Conservation (phyloP, 2,888 invertebrate species). For the Eristalis intricaria region DNA sequence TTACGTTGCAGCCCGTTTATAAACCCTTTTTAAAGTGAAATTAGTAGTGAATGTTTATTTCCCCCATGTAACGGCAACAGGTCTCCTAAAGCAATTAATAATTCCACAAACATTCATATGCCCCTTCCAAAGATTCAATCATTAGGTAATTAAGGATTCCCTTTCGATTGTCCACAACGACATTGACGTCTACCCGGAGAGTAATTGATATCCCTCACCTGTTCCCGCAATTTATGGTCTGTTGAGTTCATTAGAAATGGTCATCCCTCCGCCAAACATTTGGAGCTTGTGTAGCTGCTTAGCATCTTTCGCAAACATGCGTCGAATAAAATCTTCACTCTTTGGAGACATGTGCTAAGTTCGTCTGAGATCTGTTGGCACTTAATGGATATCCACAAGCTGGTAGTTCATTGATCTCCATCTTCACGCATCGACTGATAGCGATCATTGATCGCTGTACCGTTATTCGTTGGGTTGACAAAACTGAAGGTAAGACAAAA, state of each 20-base stretch:
- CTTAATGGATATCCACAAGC: neutral
- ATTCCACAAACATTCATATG: neutral
- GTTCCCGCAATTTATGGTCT: neutral
- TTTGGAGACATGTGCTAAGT: neutral
- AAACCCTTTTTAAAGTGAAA: too few species aligned
- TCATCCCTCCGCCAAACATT: too few species aligned
- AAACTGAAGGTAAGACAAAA: too few species aligned
- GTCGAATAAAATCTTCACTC: neutral
- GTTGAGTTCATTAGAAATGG: too few species aligned
- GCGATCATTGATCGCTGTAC: too few species aligned
- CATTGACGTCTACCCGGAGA: neutral
- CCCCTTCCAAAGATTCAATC: neutral
- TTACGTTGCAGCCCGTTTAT: too few species aligned
- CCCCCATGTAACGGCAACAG: too few species aligned
- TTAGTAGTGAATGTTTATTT: too few species aligned
- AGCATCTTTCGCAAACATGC: neutral
- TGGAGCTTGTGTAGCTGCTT: neutral
- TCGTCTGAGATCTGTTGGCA: neutral
- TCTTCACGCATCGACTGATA: too few species aligned
- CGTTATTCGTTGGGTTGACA: too few species aligned
- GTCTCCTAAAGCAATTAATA: neutral
- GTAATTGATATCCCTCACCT: neutral
- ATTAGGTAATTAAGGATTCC: neutral
- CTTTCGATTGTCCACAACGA: neutral
- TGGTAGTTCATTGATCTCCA: too few species aligned